Conservation (phyloP, 1,140 invertebrate species). For the Aricia agestis region DNA sequence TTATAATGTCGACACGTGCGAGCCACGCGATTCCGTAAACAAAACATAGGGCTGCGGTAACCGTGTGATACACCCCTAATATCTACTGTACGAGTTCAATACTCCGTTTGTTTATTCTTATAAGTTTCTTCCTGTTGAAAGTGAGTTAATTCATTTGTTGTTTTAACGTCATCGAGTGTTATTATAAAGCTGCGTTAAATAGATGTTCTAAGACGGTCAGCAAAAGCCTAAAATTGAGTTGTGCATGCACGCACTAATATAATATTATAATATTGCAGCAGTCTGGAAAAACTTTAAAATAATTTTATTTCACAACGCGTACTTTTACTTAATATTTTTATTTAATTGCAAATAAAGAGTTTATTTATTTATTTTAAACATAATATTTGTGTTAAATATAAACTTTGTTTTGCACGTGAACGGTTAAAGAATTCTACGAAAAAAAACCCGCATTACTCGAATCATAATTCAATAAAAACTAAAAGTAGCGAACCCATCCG, state of each 20-base stretch:
- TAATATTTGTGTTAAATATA: neutral
- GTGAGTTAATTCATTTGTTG: neutral
- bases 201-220: no score
- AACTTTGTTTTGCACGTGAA: neutral
- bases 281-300: no score
- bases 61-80: neutral
- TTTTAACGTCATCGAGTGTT: neutral
- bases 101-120: neutral
- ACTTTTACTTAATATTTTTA: no score
- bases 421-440: no score
- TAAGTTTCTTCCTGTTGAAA: neutral
- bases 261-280: no score
- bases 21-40: conserved; percentile 43
- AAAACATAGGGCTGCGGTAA: conserved; percentile 29
- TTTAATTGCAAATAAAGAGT: no score
- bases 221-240: no score
- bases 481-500: conserved; percentile 33
- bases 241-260: no score
- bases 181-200: neutral
- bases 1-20: conserved; percentile 53
- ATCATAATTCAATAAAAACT: conserved; percentile 36
- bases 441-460: neutral
- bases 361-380: no score
- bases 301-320: no score
- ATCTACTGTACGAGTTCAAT: neutral